A percentile compares a stretch with the other conserved stretches of the same genome.
phyloP scores from a whole-genome alignment of 64 coral and sea anemone genomes.

The Platygyra sinensis region DNA sequence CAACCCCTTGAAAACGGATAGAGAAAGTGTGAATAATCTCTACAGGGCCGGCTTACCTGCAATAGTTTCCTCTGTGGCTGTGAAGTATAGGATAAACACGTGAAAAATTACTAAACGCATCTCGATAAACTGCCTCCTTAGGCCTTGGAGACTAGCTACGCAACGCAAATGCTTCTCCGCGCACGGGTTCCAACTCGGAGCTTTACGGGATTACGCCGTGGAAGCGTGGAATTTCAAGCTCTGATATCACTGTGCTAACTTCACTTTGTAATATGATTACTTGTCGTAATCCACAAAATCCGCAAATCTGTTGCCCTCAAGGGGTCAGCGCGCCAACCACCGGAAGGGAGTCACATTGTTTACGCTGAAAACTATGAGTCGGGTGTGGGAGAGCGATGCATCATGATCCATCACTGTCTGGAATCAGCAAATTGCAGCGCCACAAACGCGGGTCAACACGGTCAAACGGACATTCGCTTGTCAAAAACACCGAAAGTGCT shows the following conservation, averaged over 20 bases:
- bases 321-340: slow-evolving; percentile 29
- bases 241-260: background rate
- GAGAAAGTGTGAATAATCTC: slow-evolving; percentile 49
- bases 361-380: slow-evolving; percentile 34
- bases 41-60: slow-evolving; percentile 2
- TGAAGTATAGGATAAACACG: slow-evolving; percentile 22
- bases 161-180: background rate
- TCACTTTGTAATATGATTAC: slow-evolving; percentile 61
- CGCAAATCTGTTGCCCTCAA: slow-evolving; percentile 52
- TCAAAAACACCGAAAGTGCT: slow-evolving; percentile 19
- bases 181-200: background rate
- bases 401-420: slow-evolving; percentile 51
- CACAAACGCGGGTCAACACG: background rate
- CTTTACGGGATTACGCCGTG: background rate
- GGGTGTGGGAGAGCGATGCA: slow-evolving; percentile 38
- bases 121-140: background rate
- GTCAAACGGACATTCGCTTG: slow-evolving; percentile 22
- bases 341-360: slow-evolving; percentile 54
- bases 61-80: slow-evolving; percentile 45
- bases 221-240: slow-evolving; percentile 4
- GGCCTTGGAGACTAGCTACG: background rate
- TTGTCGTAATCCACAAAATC: slow-evolving; percentile 36
- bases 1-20: slow-evolving; percentile 50
- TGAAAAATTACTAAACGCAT: background rate
- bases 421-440: slow-evolving; percentile 24